A percentile compares a stretch with the other conserved stretches of the same genome.
phyloP scores from a whole-genome alignment of 2,113 vertebrate genomes.

The Cyphomyrus plagiostoma region DNA sequence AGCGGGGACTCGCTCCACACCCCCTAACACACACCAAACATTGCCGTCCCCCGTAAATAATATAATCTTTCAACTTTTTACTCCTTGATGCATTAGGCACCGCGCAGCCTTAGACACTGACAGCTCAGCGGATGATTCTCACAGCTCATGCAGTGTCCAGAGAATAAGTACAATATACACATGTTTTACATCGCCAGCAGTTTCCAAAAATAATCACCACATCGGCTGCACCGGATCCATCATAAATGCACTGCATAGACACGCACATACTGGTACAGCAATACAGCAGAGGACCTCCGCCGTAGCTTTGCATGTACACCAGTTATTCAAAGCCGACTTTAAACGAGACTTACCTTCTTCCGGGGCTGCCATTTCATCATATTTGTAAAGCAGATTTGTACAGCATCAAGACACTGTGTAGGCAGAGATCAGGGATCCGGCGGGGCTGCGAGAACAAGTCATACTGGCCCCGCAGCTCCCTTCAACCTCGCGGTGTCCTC shows the following conservation, averaged over 20 bases:
- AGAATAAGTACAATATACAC: not conserved
- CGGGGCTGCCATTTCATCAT: slow-evolving; percentile 99
- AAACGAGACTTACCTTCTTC: slow-evolving; percentile 82
- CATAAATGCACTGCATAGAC: not conserved
- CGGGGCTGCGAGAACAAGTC: slow-evolving; percentile 51
- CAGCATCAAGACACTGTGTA: slow-evolving; percentile 67
- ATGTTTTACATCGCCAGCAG: not conserved
- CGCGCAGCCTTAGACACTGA: not conserved
- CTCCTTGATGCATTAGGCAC: not conserved
- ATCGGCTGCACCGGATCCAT: not conserved
- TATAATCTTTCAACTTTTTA: not conserved
- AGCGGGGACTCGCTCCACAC: not conserved
- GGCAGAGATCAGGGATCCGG: slow-evolving; percentile 47
- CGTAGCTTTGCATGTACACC: not conserved
- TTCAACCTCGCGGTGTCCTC: slow-evolving; percentile 49
- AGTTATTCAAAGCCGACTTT: not conserved
- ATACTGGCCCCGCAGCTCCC: slow-evolving; percentile 48
- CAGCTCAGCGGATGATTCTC: not conserved
- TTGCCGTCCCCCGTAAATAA: not conserved
- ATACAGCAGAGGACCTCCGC: not conserved
- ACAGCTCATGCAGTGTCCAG: not conserved
- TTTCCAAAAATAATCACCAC: not conserved
- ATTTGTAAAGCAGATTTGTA: slow-evolving; percentile 69
- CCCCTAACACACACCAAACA: not conserved
- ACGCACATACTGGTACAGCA: not conserved